Evolutionary conservation across 2,113 vertebrate genomes (phyloP).

Genomic region (Tychaedon coryphoeus): DNA sequence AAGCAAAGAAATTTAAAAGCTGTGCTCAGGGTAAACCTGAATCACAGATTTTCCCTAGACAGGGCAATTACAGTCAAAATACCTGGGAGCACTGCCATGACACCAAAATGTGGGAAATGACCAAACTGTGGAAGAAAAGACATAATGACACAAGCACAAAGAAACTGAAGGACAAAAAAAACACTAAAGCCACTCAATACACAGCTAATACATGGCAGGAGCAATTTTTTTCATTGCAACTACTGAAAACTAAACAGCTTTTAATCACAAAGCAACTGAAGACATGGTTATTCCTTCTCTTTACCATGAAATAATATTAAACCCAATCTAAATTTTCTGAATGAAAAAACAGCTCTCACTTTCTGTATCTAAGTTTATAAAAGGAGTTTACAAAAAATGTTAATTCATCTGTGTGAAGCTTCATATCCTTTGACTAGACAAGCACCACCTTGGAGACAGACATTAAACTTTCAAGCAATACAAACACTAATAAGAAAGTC

Average conservation of each 20-base stretch:
- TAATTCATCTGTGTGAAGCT: neutral
- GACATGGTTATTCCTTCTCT: neutral
- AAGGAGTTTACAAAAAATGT: neutral
- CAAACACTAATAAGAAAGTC: slow-evolving; percentile 18
- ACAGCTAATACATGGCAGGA: neutral
- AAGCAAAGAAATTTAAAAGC: neutral
- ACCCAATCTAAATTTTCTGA: neutral
- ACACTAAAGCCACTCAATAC: neutral
- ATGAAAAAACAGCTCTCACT: neutral
- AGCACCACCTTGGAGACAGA: neutral
- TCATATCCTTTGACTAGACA: neutral
- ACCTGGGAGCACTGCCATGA: neutral
- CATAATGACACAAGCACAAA: neutral
- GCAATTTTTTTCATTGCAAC: neutral
- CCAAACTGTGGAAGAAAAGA: neutral
- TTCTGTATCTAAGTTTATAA: neutral
- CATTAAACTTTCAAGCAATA: neutral
- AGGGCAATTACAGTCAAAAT: neutral
- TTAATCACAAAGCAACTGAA: neutral
- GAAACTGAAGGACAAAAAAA: neutral
- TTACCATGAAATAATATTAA: neutral
- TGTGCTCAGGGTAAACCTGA: neutral
- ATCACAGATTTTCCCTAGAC: neutral
- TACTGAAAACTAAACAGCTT: neutral
- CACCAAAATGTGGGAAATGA: neutral